Base-by-base conservation (phyloP, 2,888 invertebrate species). In the Melangyna quadrimaculata region DNA sequence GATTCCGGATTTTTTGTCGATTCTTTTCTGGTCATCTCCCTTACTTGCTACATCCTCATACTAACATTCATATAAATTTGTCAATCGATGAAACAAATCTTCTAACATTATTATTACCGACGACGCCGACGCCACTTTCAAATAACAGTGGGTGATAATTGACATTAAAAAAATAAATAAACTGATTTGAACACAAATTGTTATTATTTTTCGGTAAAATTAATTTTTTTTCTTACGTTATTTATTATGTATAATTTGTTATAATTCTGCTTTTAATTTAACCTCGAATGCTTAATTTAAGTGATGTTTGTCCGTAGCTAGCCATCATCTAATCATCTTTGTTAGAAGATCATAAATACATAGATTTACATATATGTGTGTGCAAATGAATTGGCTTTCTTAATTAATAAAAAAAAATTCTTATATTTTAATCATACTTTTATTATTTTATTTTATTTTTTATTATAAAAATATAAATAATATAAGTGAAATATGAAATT, bases 231-330 rank as follows among this genome's bases (percentile, higher is more conserved):
- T n/a, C 10, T 27, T 17, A n/a, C n/a, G n/a, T n/a, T n/a, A n/a
- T 17, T 43, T 17, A 43, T 43, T 40, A 40, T 6, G 3, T 40
- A n/a, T 43, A 3, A 2, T 61, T 59, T 22, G 8, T 14, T 59
- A 2, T 10, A 8, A 9, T 3, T 17, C 9, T 55, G 0, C 1
- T 10, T 17, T 55, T 10, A 10, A 55, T 4, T 55, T 27, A 43
- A 22, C 43, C 43, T 40, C 12, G 63, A 63, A 63, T 63, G 63
- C 37, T 43, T 29, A 10, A 43, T 29, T 19, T 5, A 43, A 43
- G 10, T 43, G 37, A 63, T 63, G 43, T 63, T n/a, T 63, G 40
- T 63, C 19, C 17, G 63, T 63, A 63, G 43, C 24, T 61, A 61
- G 24, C 19, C 19, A 45, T 65, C 45, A 45, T 48, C 65, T 45